Evolutionary conservation across 2,888 invertebrate species (phyloP).

Genomic region (Phyllotreta striolata): DNA sequence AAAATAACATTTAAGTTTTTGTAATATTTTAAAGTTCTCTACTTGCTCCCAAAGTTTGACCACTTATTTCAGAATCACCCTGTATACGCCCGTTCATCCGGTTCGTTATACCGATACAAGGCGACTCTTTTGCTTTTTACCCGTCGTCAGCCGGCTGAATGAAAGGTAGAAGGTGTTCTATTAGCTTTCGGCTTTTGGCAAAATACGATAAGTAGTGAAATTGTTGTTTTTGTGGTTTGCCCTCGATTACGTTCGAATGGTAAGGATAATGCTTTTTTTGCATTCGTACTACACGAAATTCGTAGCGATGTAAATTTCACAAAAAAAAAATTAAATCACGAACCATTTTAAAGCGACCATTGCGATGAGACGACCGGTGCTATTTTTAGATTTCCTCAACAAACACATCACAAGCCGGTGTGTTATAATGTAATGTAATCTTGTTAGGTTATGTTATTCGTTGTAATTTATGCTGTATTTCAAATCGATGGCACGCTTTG

Average conservation of each 20-base stretch:
- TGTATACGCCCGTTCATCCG: no score
- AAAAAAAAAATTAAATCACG: not conserved
- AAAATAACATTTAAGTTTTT: no score
- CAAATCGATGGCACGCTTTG: no score
- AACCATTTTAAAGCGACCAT: no score
- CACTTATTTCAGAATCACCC: no score
- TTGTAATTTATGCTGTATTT: slow-evolving; percentile 1
- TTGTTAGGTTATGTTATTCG: slow-evolving; percentile 22
- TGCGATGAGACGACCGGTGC: not conserved
- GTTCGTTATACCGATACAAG: no score
- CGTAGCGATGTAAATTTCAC: slow-evolving; percentile 4
- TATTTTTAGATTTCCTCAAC: slow-evolving; percentile 19
- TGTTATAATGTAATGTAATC: not conserved
- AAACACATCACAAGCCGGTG: not conserved
- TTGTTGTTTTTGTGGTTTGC: slow-evolving; percentile 21
- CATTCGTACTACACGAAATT: slow-evolving; percentile 3
- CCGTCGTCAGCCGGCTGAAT: not conserved
- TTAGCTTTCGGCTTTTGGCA: slow-evolving; percentile 22
- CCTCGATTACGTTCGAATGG: slow-evolving; percentile 17
- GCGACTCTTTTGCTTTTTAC: no score
- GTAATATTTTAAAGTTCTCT: no score
- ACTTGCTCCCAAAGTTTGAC: no score
- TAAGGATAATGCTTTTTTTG: slow-evolving; percentile 18
- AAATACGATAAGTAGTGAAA: slow-evolving; percentile 24
- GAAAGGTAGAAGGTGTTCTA: slow-evolving; percentile 4